Evolutionary conservation across 2,888 invertebrate genomes (phyloP).

Genomic region (Seira musarum): DNA sequence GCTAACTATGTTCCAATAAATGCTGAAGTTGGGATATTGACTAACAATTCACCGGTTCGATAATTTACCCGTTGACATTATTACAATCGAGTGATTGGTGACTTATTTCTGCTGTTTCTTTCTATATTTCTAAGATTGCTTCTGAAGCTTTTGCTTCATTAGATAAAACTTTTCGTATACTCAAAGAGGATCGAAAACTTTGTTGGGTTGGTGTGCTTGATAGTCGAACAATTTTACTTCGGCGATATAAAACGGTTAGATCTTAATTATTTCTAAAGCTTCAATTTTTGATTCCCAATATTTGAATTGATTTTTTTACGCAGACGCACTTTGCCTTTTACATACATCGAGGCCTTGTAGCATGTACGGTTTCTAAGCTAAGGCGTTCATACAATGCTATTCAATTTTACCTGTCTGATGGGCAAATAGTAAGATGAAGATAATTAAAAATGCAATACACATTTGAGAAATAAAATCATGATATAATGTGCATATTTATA

Average conservation of each 20-base stretch:
- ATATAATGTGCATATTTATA: too few species aligned
- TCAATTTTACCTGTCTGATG: constrained; percentile 42
- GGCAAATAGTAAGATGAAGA: constrained; percentile 32
- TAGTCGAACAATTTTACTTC: constrained; percentile 27
- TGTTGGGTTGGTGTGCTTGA: constrained; percentile 51
- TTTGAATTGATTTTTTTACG: not conserved
- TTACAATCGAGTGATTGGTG: too few species aligned
- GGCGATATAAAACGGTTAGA: constrained; percentile 31
- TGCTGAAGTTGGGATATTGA: constrained; percentile 15
- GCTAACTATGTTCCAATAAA: constrained; percentile 4
- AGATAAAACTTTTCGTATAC: not conserved
- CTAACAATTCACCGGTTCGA: not conserved
- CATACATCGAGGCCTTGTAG: constrained; percentile 36
- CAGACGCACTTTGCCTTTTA: constrained; percentile 40
- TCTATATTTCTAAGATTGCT: constrained; percentile 24
- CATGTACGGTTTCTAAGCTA: constrained; percentile 48
- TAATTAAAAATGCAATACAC: not conserved
- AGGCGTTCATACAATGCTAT: constrained; percentile 45
- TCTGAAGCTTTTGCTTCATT: constrained; percentile 37
- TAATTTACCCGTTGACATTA: too few species aligned
- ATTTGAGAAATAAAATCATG: too few species aligned
- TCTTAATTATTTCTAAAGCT: not conserved
- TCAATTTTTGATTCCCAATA: not conserved
- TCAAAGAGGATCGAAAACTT: constrained; percentile 16
- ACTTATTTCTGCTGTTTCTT: too few species aligned